Evolutionary conservation across 2,888 invertebrate genomes (phyloP).

Genomic region (Scaeva pyrastri): DNA sequence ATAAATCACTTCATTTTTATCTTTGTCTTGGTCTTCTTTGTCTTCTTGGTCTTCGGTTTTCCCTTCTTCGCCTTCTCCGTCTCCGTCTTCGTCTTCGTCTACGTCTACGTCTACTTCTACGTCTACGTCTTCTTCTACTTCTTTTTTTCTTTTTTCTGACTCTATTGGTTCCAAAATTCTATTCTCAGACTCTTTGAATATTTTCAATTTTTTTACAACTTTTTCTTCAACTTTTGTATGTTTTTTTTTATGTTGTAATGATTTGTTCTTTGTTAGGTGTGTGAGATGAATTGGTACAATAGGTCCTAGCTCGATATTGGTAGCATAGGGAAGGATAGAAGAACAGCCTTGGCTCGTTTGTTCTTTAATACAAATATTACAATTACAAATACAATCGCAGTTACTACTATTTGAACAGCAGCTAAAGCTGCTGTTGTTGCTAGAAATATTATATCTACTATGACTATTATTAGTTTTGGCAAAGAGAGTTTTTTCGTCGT

Average conservation of each 20-base stretch:
- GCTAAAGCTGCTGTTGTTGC: constrained; percentile 55
- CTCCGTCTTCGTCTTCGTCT: not conserved
- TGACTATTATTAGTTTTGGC: constrained; percentile 57
- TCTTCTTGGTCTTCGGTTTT: not conserved
- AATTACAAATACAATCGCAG: constrained; percentile 50
- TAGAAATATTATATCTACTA: constrained; percentile 55
- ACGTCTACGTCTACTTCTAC: not conserved
- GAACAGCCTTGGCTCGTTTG: not conserved
- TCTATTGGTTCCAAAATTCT: not conserved
- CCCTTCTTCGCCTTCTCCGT: not conserved
- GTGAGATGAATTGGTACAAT: constrained; percentile 26
- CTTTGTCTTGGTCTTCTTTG: constrained; percentile 11
- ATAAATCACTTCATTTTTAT: constrained; percentile 38
- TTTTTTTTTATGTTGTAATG: not conserved
- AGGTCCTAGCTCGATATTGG: constrained; percentile 36
- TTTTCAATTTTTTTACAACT: constrained; percentile 40
- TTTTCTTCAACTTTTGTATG: not conserved
- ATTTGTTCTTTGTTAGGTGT: constrained; percentile 16
- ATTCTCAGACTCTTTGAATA: constrained; percentile 9
- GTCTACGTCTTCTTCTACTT: not conserved
- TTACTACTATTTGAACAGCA: constrained; percentile 50
- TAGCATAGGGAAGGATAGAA: not conserved
- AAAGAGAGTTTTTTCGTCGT: constrained; percentile 64
- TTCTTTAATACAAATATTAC: constrained; percentile 36
- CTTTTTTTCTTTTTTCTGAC: not conserved